These are phyloP conservation scores for Mellivora capensis DNA, from an alignment of 2,113 vertebrate species.

Conservation along the genomic window DNA sequence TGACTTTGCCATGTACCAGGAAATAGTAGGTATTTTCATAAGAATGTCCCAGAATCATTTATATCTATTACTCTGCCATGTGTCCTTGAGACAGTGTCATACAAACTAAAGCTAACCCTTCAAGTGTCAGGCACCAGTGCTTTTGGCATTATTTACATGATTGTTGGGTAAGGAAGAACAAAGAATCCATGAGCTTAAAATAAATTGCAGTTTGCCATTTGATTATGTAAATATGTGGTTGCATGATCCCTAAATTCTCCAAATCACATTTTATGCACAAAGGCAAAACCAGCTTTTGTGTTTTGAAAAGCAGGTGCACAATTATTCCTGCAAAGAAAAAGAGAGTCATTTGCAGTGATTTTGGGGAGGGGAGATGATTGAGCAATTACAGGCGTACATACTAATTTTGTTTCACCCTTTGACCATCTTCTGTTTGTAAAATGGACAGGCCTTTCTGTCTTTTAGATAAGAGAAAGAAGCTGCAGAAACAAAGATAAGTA, in stretches of 20 bases:
- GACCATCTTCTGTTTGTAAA: conserved; percentile 43
- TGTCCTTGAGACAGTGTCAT: conserved; percentile 37
- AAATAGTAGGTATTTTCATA: conserved; percentile 62
- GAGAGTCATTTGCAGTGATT: conserved; percentile 41
- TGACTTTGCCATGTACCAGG: conserved; percentile 34
- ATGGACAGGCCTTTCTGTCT: not conserved
- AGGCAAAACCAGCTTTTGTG: conserved; percentile 55
- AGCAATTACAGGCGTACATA: conserved; percentile 40
- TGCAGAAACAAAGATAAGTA: conserved; percentile 57
- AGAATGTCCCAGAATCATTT: conserved; percentile 57
- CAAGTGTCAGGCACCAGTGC: not conserved
- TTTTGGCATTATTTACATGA: conserved; percentile 47
- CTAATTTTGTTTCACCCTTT: conserved; percentile 49
- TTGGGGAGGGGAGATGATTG: conserved; percentile 24
- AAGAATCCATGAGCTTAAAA: conserved; percentile 38
- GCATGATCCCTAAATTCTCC: conserved; percentile 27
- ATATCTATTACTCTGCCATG: conserved; percentile 51
- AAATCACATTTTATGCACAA: conserved; percentile 56
- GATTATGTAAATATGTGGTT: conserved; percentile 67
- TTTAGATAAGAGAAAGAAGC: conserved; percentile 15
- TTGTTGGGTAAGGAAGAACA: conserved; percentile 55
- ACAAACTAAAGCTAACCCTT: conserved; percentile 42
- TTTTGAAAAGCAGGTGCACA: conserved; percentile 64
- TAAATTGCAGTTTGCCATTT: conserved; percentile 60
- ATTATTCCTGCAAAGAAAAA: conserved; percentile 65